Base-by-base conservation (phyloP, 2,113 vertebrate species). In the Heterochromis multidens region DNA sequence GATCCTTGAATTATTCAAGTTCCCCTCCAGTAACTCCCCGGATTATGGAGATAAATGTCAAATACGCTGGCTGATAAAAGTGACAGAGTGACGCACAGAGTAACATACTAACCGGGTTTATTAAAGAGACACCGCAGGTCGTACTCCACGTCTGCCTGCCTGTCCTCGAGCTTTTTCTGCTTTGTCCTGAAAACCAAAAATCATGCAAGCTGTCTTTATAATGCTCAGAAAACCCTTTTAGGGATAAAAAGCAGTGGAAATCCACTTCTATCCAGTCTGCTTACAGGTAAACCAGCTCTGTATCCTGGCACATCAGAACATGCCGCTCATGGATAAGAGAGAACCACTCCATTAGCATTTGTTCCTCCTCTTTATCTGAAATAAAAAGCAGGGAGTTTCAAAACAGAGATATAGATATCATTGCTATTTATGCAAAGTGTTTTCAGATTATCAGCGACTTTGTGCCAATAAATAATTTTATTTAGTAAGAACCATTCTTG, bases 281-380 rank as follows among this genome's bases (percentile, higher is more conserved):
- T 98, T 91, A 99, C 98, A 97, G 95, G 10, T 98, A 96, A 88
- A 97, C 96, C 80, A 99, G 96, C 90, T 99, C 98, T 0, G 96
- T 97, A 31, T 98, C 97, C 0, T 96, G 95, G 59, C 97, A 95
- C 84, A 97, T 95, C 85, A 99, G 94, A 90, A 95, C 86, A 37
- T 98, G 97, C 80, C 97, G 98, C 94, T 99, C 96, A 0, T 97
- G 97, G 91, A 97, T 95, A 5, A 99, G 96, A 86, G 89, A 95
- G 90, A 99, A 98, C 98, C 98, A 99, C 82, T 97, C 97, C 40
- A 96, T 96, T 60, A 99, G 94, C 91, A 98, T 93, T 72, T 93
- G 89, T 2, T 98, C 97, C 82, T 98, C 97, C 0, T 95, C 95
- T 87, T 93, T 92, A 74, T 96, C 98, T 99, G 93, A 63, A 93